A percentile compares a stretch with the other conserved stretches of the same genome.
These are phyloP conservation scores for Echiichthys vipera DNA, from an alignment of 2,797 vertebrate genomes.

Conservation along the genomic window DNA sequence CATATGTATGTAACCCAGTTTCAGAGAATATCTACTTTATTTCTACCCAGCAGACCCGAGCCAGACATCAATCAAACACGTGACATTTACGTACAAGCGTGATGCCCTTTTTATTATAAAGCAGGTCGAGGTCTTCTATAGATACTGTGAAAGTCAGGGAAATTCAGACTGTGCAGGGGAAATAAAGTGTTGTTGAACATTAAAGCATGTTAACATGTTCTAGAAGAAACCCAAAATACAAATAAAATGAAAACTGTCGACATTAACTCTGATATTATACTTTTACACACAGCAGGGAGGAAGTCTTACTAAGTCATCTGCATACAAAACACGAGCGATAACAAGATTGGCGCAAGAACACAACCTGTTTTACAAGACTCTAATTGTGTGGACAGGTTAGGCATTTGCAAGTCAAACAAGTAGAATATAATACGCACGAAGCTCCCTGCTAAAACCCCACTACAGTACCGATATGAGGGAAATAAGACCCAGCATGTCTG, in stretches of 20 bases:
- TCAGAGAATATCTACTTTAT: too few species aligned
- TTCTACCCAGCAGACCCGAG: not conserved
- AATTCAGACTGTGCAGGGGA: too few species aligned
- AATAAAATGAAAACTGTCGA: too few species aligned
- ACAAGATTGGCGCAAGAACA: not conserved
- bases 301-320: not conserved
- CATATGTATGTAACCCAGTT: too few species aligned
- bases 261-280: not conserved
- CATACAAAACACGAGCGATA: not conserved
- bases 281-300: slow-evolving; percentile 12
- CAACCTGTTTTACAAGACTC: slow-evolving; percentile 3
- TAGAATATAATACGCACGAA: not conserved
- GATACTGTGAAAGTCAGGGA: too few species aligned
- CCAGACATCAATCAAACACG: not conserved
- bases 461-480: not conserved
- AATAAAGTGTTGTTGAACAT: too few species aligned
- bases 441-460: not conserved
- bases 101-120: too few species aligned
- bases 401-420: not conserved
- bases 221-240: too few species aligned
- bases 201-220: too few species aligned
- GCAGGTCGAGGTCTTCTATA: too few species aligned
- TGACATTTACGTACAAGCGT: not conserved
- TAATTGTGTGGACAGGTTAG: not conserved
- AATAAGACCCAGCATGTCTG: not conserved